These are phyloP conservation scores for Pitta sordida DNA, from an alignment of 2,113 vertebrate genomes.

Conservation along the genomic window DNA sequence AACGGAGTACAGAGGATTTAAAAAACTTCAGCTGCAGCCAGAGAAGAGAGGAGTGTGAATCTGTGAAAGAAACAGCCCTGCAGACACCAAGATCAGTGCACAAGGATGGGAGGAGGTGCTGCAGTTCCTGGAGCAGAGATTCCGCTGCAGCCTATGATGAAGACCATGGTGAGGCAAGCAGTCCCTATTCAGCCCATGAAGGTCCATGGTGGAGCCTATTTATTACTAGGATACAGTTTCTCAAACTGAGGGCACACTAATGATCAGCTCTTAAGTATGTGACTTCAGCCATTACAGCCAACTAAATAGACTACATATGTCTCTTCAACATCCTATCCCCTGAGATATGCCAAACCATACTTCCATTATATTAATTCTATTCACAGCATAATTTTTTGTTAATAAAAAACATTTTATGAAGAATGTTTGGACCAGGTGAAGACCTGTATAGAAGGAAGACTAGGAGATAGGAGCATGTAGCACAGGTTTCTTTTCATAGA, in stretches of 20 bases:
- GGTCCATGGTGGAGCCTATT: accelerated
- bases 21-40: background rate
- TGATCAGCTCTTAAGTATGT: background rate
- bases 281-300: background rate
- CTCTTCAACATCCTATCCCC: background rate
- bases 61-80: background rate
- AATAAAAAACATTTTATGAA: background rate
- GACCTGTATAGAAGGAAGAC: background rate
- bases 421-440: background rate
- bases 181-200: background rate
- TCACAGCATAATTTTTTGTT: background rate
- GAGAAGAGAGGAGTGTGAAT: background rate
- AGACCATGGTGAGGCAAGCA: background rate
- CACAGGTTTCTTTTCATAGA: background rate
- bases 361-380: background rate
- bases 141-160: accelerated
- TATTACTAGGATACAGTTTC: background rate
- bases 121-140: background rate
- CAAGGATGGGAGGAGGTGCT: background rate
- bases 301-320: background rate
- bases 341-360: background rate
- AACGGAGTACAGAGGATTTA: background rate
- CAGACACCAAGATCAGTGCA: background rate
- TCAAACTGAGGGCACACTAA: background rate
- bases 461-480: background rate